Evolutionary conservation across 2,797 vertebrate species (phyloP).

Genomic region (Sebastes hubbsi): DNA sequence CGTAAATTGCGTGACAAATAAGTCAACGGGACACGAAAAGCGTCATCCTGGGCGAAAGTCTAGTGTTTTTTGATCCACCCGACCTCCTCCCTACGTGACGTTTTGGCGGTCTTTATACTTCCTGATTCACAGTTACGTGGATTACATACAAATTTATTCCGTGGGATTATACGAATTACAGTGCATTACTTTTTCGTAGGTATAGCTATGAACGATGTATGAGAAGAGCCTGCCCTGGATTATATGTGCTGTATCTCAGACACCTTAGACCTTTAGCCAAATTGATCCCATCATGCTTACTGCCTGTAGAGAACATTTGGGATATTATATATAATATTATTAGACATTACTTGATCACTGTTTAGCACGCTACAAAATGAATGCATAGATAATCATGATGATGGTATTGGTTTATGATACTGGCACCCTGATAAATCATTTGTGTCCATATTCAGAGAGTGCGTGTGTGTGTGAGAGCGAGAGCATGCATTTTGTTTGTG

Average conservation of each 20-base stretch:
- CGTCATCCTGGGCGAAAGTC: accelerated
- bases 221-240: too few relatives aligned
- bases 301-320: background rate
- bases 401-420: background rate
- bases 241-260: background rate
- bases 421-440: background rate
- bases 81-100: too few relatives aligned
- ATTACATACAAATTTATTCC: too few relatives aligned
- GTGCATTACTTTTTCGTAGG: too few relatives aligned
- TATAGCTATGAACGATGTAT: too few relatives aligned
- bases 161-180: too few relatives aligned
- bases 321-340: background rate
- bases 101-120: too few relatives aligned
- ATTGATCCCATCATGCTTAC: background rate
- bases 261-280: background rate
- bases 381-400: background rate
- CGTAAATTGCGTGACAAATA: too few relatives aligned
- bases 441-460: background rate
- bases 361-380: background rate
- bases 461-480: background rate
- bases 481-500: background rate
- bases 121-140: too few relatives aligned
- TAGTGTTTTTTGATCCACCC: too few relatives aligned
- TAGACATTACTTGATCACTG: background rate
- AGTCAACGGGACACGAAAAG: too few relatives aligned